Evolutionary conservation across 1,140 invertebrate genomes (phyloP).

Genomic region (Caerostris darwini): DNA sequence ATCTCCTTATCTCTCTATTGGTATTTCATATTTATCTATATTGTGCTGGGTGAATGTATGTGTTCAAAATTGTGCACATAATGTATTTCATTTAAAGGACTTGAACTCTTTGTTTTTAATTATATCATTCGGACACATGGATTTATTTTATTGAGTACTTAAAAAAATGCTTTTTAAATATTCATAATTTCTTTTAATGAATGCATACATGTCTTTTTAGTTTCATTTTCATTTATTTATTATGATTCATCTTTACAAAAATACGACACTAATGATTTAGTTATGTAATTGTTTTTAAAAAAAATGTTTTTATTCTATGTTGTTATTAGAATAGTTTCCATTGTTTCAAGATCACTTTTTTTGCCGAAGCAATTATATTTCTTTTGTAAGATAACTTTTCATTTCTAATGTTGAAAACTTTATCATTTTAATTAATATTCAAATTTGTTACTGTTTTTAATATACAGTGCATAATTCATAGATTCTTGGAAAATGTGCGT

Average conservation of each 20-base stretch:
- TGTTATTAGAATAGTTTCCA: too few relatives aligned
- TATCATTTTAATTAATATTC: too few relatives aligned
- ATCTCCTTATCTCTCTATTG: background rate
- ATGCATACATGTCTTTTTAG: background rate
- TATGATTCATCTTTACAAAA: background rate
- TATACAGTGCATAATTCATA: too few relatives aligned
- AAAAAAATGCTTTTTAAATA: background rate
- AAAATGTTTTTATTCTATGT: too few relatives aligned
- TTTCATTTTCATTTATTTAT: constrained; percentile 16
- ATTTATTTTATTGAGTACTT: background rate
- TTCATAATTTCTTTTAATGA: constrained; percentile 4
- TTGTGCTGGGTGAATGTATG: background rate
- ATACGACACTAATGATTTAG: too few relatives aligned
- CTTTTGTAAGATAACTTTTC: too few relatives aligned
- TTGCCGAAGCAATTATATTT: too few relatives aligned
- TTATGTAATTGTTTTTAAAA: too few relatives aligned
- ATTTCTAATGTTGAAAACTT: too few relatives aligned
- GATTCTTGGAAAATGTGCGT: background rate
- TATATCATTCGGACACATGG: background rate
- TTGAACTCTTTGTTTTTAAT: background rate
- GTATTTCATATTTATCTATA: background rate
- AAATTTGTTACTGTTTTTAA: too few relatives aligned
- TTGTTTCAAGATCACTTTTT: too few relatives aligned
- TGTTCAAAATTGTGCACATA: background rate
- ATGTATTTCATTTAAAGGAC: background rate